Evolutionary conservation across 2,113 vertebrate species (phyloP).

Genomic region (Sander lucioperca): DNA sequence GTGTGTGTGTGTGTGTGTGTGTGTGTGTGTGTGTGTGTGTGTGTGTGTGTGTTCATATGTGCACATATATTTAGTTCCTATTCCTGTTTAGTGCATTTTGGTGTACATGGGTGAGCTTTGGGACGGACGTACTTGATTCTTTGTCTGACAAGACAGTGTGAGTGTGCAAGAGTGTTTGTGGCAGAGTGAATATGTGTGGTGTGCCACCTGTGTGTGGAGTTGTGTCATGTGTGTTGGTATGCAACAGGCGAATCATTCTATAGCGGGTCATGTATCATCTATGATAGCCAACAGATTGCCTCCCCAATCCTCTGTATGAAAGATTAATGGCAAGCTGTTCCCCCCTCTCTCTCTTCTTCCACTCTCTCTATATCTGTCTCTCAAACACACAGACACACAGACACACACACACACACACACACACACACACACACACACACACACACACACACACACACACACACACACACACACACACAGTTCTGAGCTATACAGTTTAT

Average conservation of each 20-base stretch:
- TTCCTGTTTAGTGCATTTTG: neutral
- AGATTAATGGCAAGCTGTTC: slow-evolving; percentile 78
- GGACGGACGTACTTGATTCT: slow-evolving; percentile 24
- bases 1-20: slow-evolving; percentile 7
- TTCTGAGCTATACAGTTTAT: slow-evolving; percentile 15
- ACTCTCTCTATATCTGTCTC: slow-evolving; percentile 1
- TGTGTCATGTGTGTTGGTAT: slow-evolving; percentile 64
- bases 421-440: slow-evolving; percentile 5
- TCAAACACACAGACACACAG: slow-evolving; percentile 6
- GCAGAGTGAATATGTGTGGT: slow-evolving; percentile 12
- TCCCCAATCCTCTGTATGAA: slow-evolving; percentile 71
- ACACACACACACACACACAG: slow-evolving; percentile 6
- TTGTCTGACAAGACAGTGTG: slow-evolving; percentile 10
- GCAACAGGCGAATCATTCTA: slow-evolving; percentile 74
- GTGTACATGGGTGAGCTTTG: slow-evolving; percentile 34
- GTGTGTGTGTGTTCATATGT: neutral
- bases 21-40: slow-evolving; percentile 2
- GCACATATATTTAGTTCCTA: neutral
- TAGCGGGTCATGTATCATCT: slow-evolving; percentile 79
- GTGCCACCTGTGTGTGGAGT: neutral
- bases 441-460: slow-evolving; percentile 16
- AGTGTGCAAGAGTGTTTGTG: slow-evolving; percentile 18
- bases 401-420: slow-evolving; percentile 7
- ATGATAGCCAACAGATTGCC: slow-evolving; percentile 82
- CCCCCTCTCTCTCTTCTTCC: neutral